Evolutionary conservation across 2,888 invertebrate species (phyloP).

Genomic region (Megaustenia siamemsis): DNA sequence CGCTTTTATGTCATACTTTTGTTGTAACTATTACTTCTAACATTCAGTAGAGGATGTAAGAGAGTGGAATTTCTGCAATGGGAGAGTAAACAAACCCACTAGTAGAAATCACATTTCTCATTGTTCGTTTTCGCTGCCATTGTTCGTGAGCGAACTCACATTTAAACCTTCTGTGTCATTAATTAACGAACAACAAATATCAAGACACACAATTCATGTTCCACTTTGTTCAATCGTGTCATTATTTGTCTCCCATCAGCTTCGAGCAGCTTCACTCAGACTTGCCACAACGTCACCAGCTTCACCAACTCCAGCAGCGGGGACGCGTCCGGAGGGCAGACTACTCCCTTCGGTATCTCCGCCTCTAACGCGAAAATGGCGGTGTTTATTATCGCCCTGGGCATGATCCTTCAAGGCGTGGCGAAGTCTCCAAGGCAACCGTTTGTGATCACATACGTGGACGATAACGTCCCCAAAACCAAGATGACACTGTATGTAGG

Average conservation of each 20-base stretch:
- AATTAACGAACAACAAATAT: not conserved
- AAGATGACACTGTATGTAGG: conserved; percentile 70
- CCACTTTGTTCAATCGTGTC: too few relatives aligned
- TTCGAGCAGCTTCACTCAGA: not conserved
- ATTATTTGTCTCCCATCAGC: not conserved
- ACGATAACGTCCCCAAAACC: conserved; percentile 70
- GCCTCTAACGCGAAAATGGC: conserved; percentile 52
- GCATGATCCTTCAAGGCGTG: conserved; percentile 71
- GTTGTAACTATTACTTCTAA: too few relatives aligned
- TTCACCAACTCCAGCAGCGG: conserved; percentile 5
- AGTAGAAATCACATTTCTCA: too few relatives aligned
- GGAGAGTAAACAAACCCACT: too few relatives aligned
- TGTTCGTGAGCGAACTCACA: too few relatives aligned
- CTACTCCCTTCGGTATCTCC: conserved; percentile 33
- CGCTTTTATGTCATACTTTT: too few relatives aligned
- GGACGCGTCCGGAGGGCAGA: not conserved
- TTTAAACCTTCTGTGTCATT: not conserved
- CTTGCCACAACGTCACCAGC: not conserved
- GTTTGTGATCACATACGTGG: conserved; percentile 67
- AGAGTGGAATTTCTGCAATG: too few relatives aligned
- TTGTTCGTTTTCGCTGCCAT: too few relatives aligned
- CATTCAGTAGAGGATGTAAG: too few relatives aligned
- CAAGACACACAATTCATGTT: too few relatives aligned
- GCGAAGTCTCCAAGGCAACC: conserved; percentile 70
- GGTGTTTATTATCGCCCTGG: conserved; percentile 60